Percentiles rank a stretch among this genome's conserved stretches.
Evolutionary conservation across 1,140 invertebrate genomes (phyloP).

Genomic region (Sycobia sp.): DNA sequence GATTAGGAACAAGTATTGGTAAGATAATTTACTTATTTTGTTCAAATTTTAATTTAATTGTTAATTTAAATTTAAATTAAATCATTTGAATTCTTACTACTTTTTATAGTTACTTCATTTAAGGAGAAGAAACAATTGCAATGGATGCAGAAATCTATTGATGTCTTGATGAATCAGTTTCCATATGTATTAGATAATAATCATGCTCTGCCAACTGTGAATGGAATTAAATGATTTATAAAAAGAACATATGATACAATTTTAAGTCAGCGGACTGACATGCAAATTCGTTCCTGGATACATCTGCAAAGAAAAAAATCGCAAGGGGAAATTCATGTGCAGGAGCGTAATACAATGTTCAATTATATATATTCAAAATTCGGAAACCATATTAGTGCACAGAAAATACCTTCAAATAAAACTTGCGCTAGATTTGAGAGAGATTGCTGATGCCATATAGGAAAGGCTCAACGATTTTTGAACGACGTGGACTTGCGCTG

Average conservation of each 20-base stretch:
- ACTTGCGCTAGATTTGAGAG: conserved; percentile 12
- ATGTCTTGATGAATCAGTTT: neutral
- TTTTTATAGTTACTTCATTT: neutral
- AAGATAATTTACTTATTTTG: neutral
- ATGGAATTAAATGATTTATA: neutral
- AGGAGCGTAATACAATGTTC: neutral
- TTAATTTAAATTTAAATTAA: neutral
- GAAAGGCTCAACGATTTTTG: too few species aligned
- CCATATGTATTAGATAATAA: conserved; percentile 5
- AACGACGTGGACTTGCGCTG: too few species aligned
- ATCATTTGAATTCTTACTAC: neutral
- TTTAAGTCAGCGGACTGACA: neutral
- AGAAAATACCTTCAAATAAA: conserved; percentile 2
- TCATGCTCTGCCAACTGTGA: neutral
- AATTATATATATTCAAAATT: conserved; percentile 3
- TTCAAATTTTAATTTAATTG: neutral
- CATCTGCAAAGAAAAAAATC: neutral
- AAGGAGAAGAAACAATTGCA: neutral
- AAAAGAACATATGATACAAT: neutral
- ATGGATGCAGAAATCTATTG: neutral
- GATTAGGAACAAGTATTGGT: neutral
- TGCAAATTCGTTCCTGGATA: conserved; percentile 7
- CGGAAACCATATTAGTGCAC: neutral
- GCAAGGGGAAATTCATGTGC: neutral
- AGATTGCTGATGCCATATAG: too few species aligned